Conservation (phyloP, 2,888 invertebrate species). For the Agrochola litura region DNA sequence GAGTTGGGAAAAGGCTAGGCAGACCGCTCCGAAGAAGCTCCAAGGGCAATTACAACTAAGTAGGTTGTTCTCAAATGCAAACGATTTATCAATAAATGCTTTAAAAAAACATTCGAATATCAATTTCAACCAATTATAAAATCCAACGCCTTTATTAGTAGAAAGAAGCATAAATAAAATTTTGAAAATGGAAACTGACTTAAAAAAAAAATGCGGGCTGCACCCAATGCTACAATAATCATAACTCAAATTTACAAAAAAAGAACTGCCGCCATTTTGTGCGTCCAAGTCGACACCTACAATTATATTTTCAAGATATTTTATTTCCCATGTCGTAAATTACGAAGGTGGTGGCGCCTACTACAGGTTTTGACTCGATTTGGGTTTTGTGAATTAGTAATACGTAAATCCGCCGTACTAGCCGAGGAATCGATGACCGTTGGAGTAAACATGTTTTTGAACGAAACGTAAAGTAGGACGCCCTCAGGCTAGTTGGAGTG, state of each 20-base stretch:
- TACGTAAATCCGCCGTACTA: no score
- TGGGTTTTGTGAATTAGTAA: neutral
- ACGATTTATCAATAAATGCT: neutral
- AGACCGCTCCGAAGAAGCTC: no score
- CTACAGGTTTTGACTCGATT: constrained; percentile 23
- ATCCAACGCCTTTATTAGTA: constrained; percentile 48
- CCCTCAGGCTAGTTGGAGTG: no score
- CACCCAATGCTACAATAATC: constrained; percentile 65
- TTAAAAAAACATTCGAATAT: constrained; percentile 25
- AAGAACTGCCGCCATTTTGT: constrained; percentile 61
- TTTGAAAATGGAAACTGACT: constrained; percentile 48
- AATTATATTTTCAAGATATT: constrained; percentile 83
- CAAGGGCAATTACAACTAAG: no score
- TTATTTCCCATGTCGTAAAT: constrained; percentile 78
- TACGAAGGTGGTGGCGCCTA: constrained; percentile 62
- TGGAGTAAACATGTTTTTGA: no score
- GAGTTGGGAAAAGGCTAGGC: no score
- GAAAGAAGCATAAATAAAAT: constrained; percentile 44
- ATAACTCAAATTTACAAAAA: constrained; percentile 63
- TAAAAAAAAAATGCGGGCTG: constrained; percentile 49
- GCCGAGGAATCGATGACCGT: no score
- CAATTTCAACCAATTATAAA: constrained; percentile 40
- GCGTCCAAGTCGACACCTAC: constrained; percentile 76
- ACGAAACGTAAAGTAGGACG: no score
- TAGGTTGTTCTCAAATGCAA: neutral